Evolutionary conservation across 2,113 vertebrate species (phyloP).

Genomic region (Eolophus roseicapilla): DNA sequence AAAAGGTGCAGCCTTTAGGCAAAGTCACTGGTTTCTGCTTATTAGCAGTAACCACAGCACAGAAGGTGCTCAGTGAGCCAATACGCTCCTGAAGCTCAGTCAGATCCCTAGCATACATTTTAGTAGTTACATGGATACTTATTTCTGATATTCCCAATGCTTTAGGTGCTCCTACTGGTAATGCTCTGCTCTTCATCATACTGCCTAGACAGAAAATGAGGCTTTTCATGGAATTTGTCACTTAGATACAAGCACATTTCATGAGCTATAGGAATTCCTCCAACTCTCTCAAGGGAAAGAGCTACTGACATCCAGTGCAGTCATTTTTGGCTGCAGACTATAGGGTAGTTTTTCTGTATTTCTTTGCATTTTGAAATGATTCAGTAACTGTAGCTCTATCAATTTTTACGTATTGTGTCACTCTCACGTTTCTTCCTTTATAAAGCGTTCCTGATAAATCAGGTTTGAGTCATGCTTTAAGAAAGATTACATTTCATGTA

Average conservation of each 20-base stretch:
- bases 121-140: fast-evolving
- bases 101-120: neutral
- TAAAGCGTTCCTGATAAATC: neutral
- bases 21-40: neutral
- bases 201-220: neutral
- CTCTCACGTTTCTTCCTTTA: fast-evolving
- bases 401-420: neutral
- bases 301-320: neutral
- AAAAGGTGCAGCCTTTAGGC: neutral
- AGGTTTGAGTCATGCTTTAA: neutral
- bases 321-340: neutral
- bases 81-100: neutral
- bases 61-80: neutral
- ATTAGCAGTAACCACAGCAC: neutral
- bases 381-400: neutral
- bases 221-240: neutral
- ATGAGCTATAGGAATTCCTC: neutral
- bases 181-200: neutral
- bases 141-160: neutral
- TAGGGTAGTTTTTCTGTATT: neutral
- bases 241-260: neutral
- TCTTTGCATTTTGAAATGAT: neutral
- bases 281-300: neutral
- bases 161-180: neutral
- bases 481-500: neutral